Evolutionary conservation across 2,113 vertebrate species (phyloP), one percentile per base, ranked within the genome.

Genomic region (Dolichallabes microphthalmus): DNA sequence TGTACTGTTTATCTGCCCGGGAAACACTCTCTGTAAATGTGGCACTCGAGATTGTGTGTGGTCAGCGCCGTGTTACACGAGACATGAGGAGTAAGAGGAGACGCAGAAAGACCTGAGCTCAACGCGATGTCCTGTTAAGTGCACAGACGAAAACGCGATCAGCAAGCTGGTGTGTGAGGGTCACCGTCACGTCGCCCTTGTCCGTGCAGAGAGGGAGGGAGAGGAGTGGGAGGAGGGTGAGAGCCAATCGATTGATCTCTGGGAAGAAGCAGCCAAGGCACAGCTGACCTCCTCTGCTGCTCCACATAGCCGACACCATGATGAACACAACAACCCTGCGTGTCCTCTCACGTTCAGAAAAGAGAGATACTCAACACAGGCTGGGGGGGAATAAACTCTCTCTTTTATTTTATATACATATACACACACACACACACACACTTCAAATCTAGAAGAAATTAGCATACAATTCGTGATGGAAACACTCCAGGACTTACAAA

Each of bases 221-320:
- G 50, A 11, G 20, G 32, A 32, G 12, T 2, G n/a, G 3, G 12
- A 10, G 10, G 25, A 39, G 58, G 39, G n/a, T 4, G 20, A 39
- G 32, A 57, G 32, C 19, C n/a, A 81, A 87, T 84, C 63, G 66
- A 86, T 87, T 4, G 50, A 53, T 22, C 61, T 61, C 75, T 17
- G 74, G 50, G 63, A 61, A 81, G 52, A 55, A 61, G 60, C 27
- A 80, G 71, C 55, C 75, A 57, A 82, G 60, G 68, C 61, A 78
- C 75, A 17, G 63, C 64, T 84, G 85, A 90, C 80, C 87, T 89
- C 76, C 58, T 71, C 58, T 58, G 45, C 27, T 80, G 82, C 68
- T 84, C 76, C 61, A 64, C 39, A 87, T 63, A 61, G 77, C 64
- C 35, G 55, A 84, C 57, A 76, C 35, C 12, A 73, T 22, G 35